phyloP scores from a whole-genome alignment of 2,113 vertebrate species.

The mouse (Mus musculus) region GRCm39 chr5:106677501-106678000 shows the following conservation, averaged over 20 bases:
- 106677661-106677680: neutral
- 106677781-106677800: neutral
- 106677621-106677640: neutral
- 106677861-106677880: neutral
- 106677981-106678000: neutral
- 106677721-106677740: neutral
- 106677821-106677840: neutral
- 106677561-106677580: neutral
- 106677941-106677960: neutral
- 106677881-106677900: neutral
- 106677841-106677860: neutral
- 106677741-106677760: neutral
- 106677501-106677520: constrained; percentile 26
- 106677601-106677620: constrained; percentile 3
- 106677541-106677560: neutral
- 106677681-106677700: neutral
- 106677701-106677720: neutral
- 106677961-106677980: neutral
- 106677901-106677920: neutral
- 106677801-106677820: neutral
- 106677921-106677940: neutral
- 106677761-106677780: neutral
- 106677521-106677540: neutral
- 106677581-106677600: neutral
- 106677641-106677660: neutral